These are phyloP conservation scores for Poecile montanus DNA, from an alignment of 2,797 vertebrate species.

Conservation along the genomic window DNA sequence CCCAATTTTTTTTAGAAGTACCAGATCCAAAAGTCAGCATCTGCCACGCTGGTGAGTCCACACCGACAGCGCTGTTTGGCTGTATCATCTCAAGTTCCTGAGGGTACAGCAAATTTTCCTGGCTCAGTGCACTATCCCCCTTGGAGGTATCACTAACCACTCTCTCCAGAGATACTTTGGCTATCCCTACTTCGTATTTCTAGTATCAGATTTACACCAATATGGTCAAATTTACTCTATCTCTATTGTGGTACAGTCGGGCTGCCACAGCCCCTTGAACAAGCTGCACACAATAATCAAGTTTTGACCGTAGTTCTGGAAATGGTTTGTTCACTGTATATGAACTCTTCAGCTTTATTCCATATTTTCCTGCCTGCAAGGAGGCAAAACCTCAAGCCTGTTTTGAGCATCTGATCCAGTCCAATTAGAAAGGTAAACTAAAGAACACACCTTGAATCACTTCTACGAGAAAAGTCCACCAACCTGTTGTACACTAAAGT, in stretches of 20 bases:
- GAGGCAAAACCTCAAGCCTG: not conserved
- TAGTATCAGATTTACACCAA: not conserved
- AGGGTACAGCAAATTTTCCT: not conserved
- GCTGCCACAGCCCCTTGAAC: not conserved
- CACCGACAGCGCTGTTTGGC: not conserved
- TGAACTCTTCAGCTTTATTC: not conserved
- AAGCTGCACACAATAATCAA: not conserved
- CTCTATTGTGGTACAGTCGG: not conserved
- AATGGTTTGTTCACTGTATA: not conserved
- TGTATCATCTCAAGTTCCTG: not conserved
- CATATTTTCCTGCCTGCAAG: not conserved
- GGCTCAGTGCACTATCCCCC: not conserved
- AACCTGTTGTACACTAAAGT: not conserved
- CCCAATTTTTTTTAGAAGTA: rapidly evolving
- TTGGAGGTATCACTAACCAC: not conserved
- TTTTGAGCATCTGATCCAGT: not conserved
- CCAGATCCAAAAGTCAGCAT: not conserved
- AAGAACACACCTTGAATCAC: not conserved
- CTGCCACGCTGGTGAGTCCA: not conserved
- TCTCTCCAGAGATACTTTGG: not conserved
- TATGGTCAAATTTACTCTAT: not conserved
- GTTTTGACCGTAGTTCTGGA: not conserved
- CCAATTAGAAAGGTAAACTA: not conserved
- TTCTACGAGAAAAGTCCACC: not conserved
- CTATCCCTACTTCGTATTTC: not conserved